These are phyloP conservation scores for Coleophora deauratella DNA, from an alignment of 2,888 invertebrate species.

Conservation along the genomic window DNA sequence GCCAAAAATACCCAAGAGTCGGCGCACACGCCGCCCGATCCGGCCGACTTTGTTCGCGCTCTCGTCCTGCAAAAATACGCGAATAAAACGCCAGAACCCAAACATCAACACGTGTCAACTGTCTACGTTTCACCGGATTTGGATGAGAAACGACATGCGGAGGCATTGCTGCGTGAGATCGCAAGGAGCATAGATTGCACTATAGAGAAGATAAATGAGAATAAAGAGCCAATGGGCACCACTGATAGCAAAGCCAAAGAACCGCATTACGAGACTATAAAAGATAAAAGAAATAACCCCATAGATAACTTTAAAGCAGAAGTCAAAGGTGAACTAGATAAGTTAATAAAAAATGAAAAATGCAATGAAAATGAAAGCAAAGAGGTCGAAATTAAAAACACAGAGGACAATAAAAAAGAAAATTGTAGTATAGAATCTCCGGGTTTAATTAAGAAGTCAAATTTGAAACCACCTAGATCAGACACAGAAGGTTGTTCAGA, in stretches of 20 bases:
- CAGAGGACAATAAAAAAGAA: slow-evolving; percentile 14
- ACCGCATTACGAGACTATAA: slow-evolving; percentile 42
- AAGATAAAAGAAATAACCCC: slow-evolving; percentile 21
- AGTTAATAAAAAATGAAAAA: slow-evolving; percentile 33
- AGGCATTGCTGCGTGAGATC: slow-evolving; percentile 59
- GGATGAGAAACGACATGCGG: slow-evolving; percentile 58
- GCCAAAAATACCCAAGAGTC: slow-evolving; percentile 49
- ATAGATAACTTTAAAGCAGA: slow-evolving; percentile 47
- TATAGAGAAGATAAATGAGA: slow-evolving; percentile 49
- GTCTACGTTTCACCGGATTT: slow-evolving; percentile 53
- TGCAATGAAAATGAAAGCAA: slow-evolving; percentile 12
- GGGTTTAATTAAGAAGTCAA: slow-evolving; percentile 48
- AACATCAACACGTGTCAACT: slow-evolving; percentile 56
- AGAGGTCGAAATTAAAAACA: background rate
- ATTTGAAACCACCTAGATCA: slow-evolving; percentile 54
- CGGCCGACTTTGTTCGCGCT: slow-evolving; percentile 60
- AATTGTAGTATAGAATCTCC: slow-evolving; percentile 35
- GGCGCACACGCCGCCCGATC: slow-evolving; percentile 31
- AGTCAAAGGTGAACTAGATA: slow-evolving; percentile 47
- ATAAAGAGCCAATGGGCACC: slow-evolving; percentile 46
- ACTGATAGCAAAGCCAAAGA: slow-evolving; percentile 41
- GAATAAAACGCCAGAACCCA: slow-evolving; percentile 40
- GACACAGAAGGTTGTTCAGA: slow-evolving; percentile 61
- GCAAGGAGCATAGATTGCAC: slow-evolving; percentile 61
- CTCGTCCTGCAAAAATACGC: slow-evolving; percentile 64